A percentile compares a stretch with the other conserved stretches of the same genome.
phyloP scores from a whole-genome alignment of 2,888 invertebrate species.

The Baccha elongata region DNA sequence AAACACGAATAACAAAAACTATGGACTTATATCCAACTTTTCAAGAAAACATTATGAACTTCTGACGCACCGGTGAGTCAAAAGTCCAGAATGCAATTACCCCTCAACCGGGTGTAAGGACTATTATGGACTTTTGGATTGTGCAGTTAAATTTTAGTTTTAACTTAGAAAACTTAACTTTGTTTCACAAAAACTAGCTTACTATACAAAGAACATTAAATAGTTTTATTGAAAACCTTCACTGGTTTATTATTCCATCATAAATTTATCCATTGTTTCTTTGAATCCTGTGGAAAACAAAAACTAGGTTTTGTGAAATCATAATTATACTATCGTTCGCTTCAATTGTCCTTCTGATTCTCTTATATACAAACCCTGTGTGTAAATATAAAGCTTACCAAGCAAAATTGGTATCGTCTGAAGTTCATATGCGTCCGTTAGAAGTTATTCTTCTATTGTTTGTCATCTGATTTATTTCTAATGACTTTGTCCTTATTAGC shows the following conservation, averaged over 20 bases:
- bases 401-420: conserved; percentile 7
- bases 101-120: too few species aligned
- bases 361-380: background rate
- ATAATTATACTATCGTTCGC: conserved; percentile 60
- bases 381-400: background rate
- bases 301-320: conserved; percentile 45
- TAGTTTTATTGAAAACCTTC: too few species aligned
- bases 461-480: conserved; percentile 76
- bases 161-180: too few species aligned
- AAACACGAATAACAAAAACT: too few species aligned
- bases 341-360: conserved; percentile 40
- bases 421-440: conserved; percentile 51
- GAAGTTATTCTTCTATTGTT: conserved; percentile 74
- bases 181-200: too few species aligned
- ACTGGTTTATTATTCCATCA: conserved; percentile 60
- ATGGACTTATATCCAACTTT: too few species aligned
- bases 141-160: too few species aligned
- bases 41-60: too few species aligned
- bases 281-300: conserved; percentile 13
- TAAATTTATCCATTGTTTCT: conserved; percentile 56
- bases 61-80: too few species aligned
- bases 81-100: too few species aligned
- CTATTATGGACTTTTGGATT: too few species aligned
- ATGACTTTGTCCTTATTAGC: conserved; percentile 76
- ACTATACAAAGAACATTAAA: too few species aligned